Percentiles rank a stretch among this genome's conserved stretches.
phyloP scores from a whole-genome alignment of 2,113 vertebrate species.

The Phrynosoma blainvillii region DNA sequence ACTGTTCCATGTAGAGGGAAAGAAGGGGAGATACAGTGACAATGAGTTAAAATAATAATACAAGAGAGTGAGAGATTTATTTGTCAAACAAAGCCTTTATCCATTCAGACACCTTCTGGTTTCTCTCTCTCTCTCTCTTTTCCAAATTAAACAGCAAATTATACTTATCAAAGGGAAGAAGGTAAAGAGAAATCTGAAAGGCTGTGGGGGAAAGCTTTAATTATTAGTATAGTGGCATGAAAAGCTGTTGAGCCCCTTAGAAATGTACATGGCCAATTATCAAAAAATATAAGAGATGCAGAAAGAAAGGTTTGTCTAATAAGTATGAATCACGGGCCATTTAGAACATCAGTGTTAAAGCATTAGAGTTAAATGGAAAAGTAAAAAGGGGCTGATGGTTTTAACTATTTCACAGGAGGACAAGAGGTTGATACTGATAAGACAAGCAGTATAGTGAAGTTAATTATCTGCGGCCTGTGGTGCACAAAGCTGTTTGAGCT shows the following conservation, averaged over 20 bases:
- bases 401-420: conserved; percentile 85
- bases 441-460: conserved; percentile 76
- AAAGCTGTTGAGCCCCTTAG: conserved; percentile 75
- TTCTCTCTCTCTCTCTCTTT: conserved; percentile 9
- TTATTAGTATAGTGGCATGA: conserved; percentile 70
- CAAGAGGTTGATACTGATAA: conserved; percentile 83
- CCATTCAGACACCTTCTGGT: conserved; percentile 26
- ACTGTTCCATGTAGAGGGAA: conserved; percentile 10
- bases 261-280: conserved; percentile 76
- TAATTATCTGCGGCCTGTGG: conserved; percentile 73
- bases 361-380: conserved; percentile 80
- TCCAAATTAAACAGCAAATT: conserved; percentile 71
- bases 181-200: conserved; percentile 67
- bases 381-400: conserved; percentile 81
- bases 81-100: conserved; percentile 49
- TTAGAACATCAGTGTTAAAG: conserved; percentile 80
- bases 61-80: conserved; percentile 32
- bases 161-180: conserved; percentile 70
- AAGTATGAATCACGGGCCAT: conserved; percentile 75
- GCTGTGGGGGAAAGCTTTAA: conserved; percentile 67
- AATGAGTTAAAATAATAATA: conserved; percentile 36
- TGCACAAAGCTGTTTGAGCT: conserved; percentile 77
- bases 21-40: conserved; percentile 18
- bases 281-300: conserved; percentile 72
- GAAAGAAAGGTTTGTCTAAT: conserved; percentile 74